Evolutionary conservation across 2,888 invertebrate genomes (phyloP), one percentile per base, ranked within the genome.

Genomic region (Drosophila neutralis): DNA sequence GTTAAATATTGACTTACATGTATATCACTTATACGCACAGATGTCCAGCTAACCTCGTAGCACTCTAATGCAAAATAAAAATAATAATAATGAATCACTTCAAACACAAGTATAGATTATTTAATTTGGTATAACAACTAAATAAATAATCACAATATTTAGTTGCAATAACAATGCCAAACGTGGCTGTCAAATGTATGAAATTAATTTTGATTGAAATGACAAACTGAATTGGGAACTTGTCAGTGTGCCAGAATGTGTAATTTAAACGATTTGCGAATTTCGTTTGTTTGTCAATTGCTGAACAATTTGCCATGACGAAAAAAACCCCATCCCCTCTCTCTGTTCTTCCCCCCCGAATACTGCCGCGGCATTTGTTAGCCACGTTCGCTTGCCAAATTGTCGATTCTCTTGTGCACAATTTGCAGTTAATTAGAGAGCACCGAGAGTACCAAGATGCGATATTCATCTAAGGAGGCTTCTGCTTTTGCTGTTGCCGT

Each of bases 151-250:
- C 29, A 11, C 33, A 56, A 56, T n/a, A 35, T 54, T 49, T 21
- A 59, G 31, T 24, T 31, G 29, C 15, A 27, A 21, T 24, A 49
- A 45, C 11, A 61, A 59, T 59, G 7, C n/a, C n/a, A 61, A 54
- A 54, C 13, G 29, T 42, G 29, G 1, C n/a, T 66, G 58, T 58
- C 61, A 67, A 27, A 76, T 35, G 36, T 36, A 42, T 74, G 52
- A 64, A 48, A 83, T 83, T 75, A 62, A 57, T 67, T 87, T 82
- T 82, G 83, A 83, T 83, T 83, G 79, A 87, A 76, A 73, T 66
- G 38, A 61, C 65, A 78, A 65, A 53, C 66, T 67, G 69, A 66
- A 65, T 48, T 40, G 29, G 54, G 51, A 53, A 67, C 60, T 76
- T 84, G 84, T 65, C 83, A 83, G 31, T 10, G 62, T 80, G 80